phyloP scores from a whole-genome alignment of 1,140 invertebrate species.

The Drosophila nannoptera region DNA sequence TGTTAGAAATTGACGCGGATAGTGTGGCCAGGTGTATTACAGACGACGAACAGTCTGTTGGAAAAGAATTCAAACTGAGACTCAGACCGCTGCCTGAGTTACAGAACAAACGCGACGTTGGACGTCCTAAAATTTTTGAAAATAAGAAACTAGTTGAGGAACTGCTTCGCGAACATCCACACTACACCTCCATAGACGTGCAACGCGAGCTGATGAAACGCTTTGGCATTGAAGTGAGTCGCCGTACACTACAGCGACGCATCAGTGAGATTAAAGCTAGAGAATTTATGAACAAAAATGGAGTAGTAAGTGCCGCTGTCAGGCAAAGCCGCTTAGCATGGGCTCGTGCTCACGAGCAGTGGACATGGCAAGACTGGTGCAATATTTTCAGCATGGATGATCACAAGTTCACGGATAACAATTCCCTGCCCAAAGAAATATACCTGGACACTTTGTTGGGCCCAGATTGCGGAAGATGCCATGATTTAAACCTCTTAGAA shows the following conservation, averaged over 20 bases:
- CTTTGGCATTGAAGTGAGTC: conserved; percentile 56
- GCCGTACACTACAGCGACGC: conserved; percentile 54
- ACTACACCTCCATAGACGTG: conserved; percentile 61
- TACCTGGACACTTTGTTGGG: conserved; percentile 56
- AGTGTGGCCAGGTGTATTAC: conserved; percentile 50
- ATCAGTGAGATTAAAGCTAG: conserved; percentile 55
- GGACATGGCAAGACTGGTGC: conserved; percentile 61
- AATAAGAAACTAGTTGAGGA: conserved; percentile 48
- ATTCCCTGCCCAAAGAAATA: conserved; percentile 43
- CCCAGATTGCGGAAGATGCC: conserved; percentile 38
- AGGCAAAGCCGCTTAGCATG: conserved; percentile 43
- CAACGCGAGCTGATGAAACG: conserved; percentile 40
- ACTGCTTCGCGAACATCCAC: conserved; percentile 41
- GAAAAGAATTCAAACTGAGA: conserved; percentile 28
- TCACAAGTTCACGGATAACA: conserved; percentile 27
- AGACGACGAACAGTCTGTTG: conserved; percentile 23
- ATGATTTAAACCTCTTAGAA: conserved; percentile 57
- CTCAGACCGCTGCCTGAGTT: conserved; percentile 23
- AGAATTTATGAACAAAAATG: background rate
- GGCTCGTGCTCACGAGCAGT: conserved; percentile 55
- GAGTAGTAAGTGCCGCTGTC: conserved; percentile 13
- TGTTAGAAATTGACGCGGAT: conserved; percentile 51
- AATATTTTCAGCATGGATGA: conserved; percentile 70
- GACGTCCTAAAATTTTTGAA: conserved; percentile 53
- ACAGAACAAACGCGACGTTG: conserved; percentile 40